Evolutionary conservation across 2,888 invertebrate genomes (phyloP), one percentile per base, ranked within the genome.

Genomic region (Allacma fusca): DNA sequence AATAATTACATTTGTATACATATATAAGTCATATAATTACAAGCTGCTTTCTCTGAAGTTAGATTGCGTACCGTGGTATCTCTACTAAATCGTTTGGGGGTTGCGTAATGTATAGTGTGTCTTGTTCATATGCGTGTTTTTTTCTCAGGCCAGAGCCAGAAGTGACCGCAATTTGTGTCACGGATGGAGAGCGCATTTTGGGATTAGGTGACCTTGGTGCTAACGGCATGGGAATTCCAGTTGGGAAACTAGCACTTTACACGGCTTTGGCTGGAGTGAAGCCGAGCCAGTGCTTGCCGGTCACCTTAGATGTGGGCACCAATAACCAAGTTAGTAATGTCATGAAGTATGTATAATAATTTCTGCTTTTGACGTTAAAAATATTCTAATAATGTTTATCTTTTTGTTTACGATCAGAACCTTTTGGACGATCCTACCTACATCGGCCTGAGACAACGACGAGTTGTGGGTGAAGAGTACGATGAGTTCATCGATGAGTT

Each of bases 151-250:
- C 95, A 0, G 95, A 95, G 86, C 88, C 90, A 26, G 94, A 96
- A 86, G 92, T 96, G 4, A 90, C 94, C 5, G 95, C 94, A 0
- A 92, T 95, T 85, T 96, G 97, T 13, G 98, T 98, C 62, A 99
- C 99, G 0, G 99, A 99, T 87, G 99, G 99, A 21, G 98, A 99
- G 87, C 91, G 99, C 76, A 99, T 99, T 86, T 89, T 99, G 76
- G 99, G 99, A 4, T 89, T 99, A 75, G 99, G 99, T 1, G 99
- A 99, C 88, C 89, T 98, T 81, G 99, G 99, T 9, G 96, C 95
- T 2, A 93, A 95, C 86, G 99, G 99, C 16, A 99, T 99, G 97
- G 99, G 98, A 69, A 99, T 99, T 85, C 98, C 99, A 0, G 93
- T 98, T 62, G 99, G 99, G 81, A 99, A 99, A 88, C 89, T 99